These are phyloP conservation scores for Ceratosolen solmsi DNA, from an alignment of 1,140 invertebrate species.

Conservation along the genomic window DNA sequence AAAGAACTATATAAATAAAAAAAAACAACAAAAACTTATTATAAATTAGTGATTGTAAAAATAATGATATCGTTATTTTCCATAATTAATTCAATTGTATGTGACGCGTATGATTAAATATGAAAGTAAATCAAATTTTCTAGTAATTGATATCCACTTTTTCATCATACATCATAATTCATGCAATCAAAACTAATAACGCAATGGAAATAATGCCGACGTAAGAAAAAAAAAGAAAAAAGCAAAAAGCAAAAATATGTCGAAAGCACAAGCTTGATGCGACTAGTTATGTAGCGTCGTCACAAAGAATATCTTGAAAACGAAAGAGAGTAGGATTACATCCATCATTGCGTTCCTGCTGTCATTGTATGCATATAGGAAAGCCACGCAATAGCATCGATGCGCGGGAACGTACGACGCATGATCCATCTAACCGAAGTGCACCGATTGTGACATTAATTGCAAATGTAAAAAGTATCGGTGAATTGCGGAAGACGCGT, in stretches of 20 bases:
- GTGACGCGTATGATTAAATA: not conserved
- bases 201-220: not conserved
- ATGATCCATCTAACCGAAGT: not conserved
- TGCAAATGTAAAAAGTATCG: slow-evolving; percentile 16
- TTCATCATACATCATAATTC: not conserved
- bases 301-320: slow-evolving; percentile 7
- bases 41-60: too few species aligned
- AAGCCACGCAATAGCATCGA: not conserved
- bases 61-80: not conserved
- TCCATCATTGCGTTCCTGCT: not conserved
- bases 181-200: not conserved
- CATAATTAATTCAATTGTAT: not conserved
- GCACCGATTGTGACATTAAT: slow-evolving; percentile 11
- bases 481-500: not conserved
- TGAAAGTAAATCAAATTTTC: not conserved
- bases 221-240: not conserved
- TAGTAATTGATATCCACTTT: not conserved
- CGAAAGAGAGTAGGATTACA: not conserved
- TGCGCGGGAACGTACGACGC: not conserved
- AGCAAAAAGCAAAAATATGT: not conserved
- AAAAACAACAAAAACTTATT: too few species aligned
- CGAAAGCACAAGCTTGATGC: not conserved
- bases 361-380: slow-evolving; percentile 35
- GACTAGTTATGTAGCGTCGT: not conserved
- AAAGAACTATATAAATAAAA: too few species aligned